Percentiles rank a stretch among this genome's conserved stretches.
Conservation (phyloP, 2,797 vertebrate species). For the Tachyglossus aculeatus region DNA sequence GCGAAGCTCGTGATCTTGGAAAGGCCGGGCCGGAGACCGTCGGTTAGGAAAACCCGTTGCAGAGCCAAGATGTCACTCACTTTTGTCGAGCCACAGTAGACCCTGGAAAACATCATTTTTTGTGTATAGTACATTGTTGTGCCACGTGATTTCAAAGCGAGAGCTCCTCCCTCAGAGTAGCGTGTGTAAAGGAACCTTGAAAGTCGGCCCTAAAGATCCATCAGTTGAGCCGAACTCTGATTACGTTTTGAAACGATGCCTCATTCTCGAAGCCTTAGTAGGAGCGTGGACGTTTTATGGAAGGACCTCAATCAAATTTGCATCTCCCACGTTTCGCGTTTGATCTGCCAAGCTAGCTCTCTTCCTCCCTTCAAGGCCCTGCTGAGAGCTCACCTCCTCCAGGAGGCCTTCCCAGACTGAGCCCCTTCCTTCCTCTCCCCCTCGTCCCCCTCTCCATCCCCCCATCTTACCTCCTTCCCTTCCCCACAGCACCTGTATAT, state of each 20-base stretch:
- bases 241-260: constrained; percentile 18
- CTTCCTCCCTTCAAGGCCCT: too few relatives aligned
- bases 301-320: too few relatives aligned
- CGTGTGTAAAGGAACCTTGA: constrained; percentile 10
- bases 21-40: constrained; percentile 45
- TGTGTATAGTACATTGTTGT: background rate
- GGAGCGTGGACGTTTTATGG: too few relatives aligned
- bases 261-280: too few relatives aligned
- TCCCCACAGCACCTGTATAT: too few relatives aligned
- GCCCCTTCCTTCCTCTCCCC: too few relatives aligned
- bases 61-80: constrained; percentile 21
- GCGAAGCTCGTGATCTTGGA: constrained; percentile 63
- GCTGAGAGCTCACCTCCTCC: too few relatives aligned
- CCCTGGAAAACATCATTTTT: background rate
- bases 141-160: constrained; percentile 14
- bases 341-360: too few relatives aligned
- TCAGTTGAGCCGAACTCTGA: background rate
- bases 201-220: constrained; percentile 13
- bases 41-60: constrained; percentile 42
- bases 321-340: too few relatives aligned
- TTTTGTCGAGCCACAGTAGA: constrained; percentile 30
- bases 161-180: background rate
- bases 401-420: too few relatives aligned
- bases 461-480: too few relatives aligned
- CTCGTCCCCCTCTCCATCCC: too few relatives aligned